Conservation (phyloP, 2,888 invertebrate species). For the Eudasyphora cyanicolor region DNA sequence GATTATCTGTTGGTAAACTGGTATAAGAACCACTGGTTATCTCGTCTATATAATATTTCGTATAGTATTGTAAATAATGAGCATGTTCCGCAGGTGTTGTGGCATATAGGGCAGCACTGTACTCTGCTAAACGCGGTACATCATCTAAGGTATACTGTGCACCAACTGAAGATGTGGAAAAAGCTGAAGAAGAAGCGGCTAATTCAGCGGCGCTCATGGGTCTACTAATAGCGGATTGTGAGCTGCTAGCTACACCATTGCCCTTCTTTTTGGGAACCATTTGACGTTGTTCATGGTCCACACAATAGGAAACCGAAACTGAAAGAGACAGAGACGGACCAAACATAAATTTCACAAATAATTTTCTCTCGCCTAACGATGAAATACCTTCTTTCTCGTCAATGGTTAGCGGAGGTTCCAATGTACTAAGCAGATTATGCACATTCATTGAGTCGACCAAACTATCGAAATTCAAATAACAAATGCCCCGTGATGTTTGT, state of each 20-base stretch:
- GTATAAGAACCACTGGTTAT: slow-evolving; percentile 76
- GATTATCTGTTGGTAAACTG: slow-evolving; percentile 73
- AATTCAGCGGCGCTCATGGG: slow-evolving; percentile 62
- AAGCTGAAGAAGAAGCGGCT: slow-evolving; percentile 62
- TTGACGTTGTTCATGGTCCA: slow-evolving; percentile 76
- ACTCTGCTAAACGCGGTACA: slow-evolving; percentile 87
- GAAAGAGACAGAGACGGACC: too few relatives aligned
- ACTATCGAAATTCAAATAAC: slow-evolving; percentile 89
- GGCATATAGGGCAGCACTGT: slow-evolving; percentile 88
- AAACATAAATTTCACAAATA: too few relatives aligned
- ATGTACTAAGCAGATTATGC: slow-evolving; percentile 84
- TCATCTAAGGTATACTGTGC: slow-evolving; percentile 82
- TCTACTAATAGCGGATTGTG: slow-evolving; percentile 58
- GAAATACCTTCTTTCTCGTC: slow-evolving; percentile 80
- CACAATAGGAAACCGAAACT: slow-evolving; percentile 80
- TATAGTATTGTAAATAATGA: slow-evolving; percentile 86
- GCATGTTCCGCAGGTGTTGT: slow-evolving; percentile 86
- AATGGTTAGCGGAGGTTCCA: slow-evolving; percentile 81
- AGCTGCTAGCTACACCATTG: slow-evolving; percentile 37
- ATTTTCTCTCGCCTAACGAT: too few relatives aligned
- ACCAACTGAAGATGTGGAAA: slow-evolving; percentile 48
- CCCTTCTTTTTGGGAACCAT: slow-evolving; percentile 67
- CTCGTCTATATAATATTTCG: slow-evolving; percentile 84
- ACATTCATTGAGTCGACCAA: slow-evolving; percentile 91
- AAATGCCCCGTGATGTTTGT: slow-evolving; percentile 90